phyloP scores from a whole-genome alignment of 1,140 invertebrate species.

The Cotesia typhae region DNA sequence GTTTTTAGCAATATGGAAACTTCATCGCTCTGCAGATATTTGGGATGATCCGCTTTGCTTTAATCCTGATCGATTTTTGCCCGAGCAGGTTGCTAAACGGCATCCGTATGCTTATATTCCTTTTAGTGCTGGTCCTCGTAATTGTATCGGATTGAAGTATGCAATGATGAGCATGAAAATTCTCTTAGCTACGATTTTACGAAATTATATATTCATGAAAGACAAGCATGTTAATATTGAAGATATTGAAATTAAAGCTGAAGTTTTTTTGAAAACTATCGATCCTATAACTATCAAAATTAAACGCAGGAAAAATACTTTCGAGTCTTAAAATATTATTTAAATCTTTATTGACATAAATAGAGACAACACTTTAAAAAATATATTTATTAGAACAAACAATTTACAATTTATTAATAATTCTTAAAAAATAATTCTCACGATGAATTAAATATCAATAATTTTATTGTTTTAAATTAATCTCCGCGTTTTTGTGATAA shows the following conservation, averaged over 20 bases:
- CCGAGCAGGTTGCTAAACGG: constrained; percentile 63
- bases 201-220: constrained; percentile 66
- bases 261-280: constrained; percentile 47
- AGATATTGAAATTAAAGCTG: constrained; percentile 50
- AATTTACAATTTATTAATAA: too few relatives aligned
- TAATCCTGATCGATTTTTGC: constrained; percentile 74
- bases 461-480: too few relatives aligned
- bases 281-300: constrained; percentile 42
- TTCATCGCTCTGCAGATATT: constrained; percentile 68
- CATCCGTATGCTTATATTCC: constrained; percentile 67
- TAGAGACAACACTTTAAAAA: too few relatives aligned
- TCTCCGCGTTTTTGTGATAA: constrained; percentile 47
- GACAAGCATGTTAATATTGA: constrained; percentile 44
- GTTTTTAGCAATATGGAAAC: constrained; percentile 38
- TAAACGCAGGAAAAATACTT: constrained; percentile 32
- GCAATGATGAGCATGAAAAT: constrained; percentile 71
- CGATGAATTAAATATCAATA: too few relatives aligned
- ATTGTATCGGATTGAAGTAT: constrained; percentile 71
- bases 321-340: constrained; percentile 19
- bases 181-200: constrained; percentile 64
- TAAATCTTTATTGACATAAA: too few relatives aligned
- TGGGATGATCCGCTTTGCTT: constrained; percentile 72
- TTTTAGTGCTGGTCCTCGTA: constrained; percentile 70
- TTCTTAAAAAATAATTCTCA: too few relatives aligned
- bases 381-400: too few relatives aligned